Percentiles rank a stretch among this genome's conserved stretches.
Evolutionary conservation across 2,113 vertebrate genomes (phyloP).

Genomic region (Tetrax tetrax): DNA sequence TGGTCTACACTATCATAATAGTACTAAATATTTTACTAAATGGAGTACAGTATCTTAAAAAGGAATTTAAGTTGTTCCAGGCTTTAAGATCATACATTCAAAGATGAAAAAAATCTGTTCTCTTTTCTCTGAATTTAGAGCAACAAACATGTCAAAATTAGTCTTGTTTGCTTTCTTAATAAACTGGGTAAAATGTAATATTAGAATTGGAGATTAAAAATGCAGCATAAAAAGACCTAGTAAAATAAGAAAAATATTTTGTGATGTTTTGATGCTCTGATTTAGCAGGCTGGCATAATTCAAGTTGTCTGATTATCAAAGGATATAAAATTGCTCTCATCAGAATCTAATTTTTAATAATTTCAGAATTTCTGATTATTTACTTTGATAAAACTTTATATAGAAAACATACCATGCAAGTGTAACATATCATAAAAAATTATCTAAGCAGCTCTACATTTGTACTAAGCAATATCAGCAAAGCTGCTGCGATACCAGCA

Average conservation of each 20-base stretch:
- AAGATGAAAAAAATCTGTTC: background rate
- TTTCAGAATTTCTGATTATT: background rate
- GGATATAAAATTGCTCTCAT: background rate
- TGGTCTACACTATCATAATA: constrained; percentile 69
- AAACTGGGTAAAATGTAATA: background rate
- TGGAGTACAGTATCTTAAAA: constrained; percentile 61
- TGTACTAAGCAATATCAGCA: background rate
- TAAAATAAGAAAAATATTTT: background rate
- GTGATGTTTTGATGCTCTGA: background rate
- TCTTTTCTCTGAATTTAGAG: background rate
- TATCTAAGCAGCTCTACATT: background rate
- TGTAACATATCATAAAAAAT: background rate
- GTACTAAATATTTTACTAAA: constrained; percentile 79
- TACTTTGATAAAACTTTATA: background rate
- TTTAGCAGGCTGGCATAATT: background rate
- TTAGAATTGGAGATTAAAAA: background rate
- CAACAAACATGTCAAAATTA: constrained; percentile 7
- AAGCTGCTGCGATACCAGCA: background rate
- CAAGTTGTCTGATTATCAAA: background rate
- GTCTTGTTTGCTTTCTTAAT: background rate
- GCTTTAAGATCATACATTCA: constrained; percentile 43
- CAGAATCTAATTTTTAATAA: background rate
- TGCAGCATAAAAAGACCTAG: background rate
- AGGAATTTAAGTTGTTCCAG: constrained; percentile 66
- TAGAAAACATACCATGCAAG: background rate